Percentiles rank a stretch among this genome's conserved stretches.
These are phyloP conservation scores for Eustalomyia histrio DNA, from an alignment of 2,888 invertebrate species.

Conservation along the genomic window DNA sequence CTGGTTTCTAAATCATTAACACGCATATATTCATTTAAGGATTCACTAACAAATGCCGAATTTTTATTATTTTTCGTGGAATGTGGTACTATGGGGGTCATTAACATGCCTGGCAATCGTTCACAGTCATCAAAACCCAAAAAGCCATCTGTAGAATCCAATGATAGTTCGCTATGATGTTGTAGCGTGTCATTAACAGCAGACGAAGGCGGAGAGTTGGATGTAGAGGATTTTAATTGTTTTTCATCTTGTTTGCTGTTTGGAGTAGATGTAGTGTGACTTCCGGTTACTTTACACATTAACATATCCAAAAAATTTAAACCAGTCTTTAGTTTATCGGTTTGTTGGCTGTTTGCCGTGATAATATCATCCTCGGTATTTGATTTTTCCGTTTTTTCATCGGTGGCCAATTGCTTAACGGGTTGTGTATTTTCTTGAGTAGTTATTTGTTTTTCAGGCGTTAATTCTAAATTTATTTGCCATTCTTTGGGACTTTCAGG, in stretches of 20 bases:
- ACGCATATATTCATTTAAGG: constrained; percentile 80
- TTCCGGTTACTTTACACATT: constrained; percentile 72
- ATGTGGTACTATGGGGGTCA: constrained; percentile 75
- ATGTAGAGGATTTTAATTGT: neutral
- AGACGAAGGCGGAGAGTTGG: neutral
- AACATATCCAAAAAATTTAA: constrained; percentile 76
- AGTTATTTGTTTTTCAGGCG: constrained; percentile 65
- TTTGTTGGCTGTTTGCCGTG: constrained; percentile 27
- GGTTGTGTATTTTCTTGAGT: constrained; percentile 52
- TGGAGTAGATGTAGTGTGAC: neutral
- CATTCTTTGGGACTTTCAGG: constrained; percentile 39
- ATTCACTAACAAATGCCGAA: constrained; percentile 80
- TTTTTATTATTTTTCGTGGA: constrained; percentile 69
- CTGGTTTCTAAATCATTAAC: constrained; percentile 79
- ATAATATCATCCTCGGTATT: constrained; percentile 39
- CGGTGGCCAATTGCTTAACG: constrained; percentile 48
- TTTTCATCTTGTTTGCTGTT: neutral
- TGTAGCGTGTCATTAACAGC: constrained; percentile 15
- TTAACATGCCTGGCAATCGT: constrained; percentile 76
- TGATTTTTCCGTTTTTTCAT: constrained; percentile 64
- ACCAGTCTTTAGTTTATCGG: constrained; percentile 55
- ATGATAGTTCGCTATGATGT: constrained; percentile 59
- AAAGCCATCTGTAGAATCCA: constrained; percentile 71
- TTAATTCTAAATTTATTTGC: constrained; percentile 64
- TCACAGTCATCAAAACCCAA: constrained; percentile 77